Percentiles rank a stretch among this genome's conserved stretches.
Evolutionary conservation across 2,888 invertebrate genomes (phyloP).

Genomic region (Aplocera efformata): DNA sequence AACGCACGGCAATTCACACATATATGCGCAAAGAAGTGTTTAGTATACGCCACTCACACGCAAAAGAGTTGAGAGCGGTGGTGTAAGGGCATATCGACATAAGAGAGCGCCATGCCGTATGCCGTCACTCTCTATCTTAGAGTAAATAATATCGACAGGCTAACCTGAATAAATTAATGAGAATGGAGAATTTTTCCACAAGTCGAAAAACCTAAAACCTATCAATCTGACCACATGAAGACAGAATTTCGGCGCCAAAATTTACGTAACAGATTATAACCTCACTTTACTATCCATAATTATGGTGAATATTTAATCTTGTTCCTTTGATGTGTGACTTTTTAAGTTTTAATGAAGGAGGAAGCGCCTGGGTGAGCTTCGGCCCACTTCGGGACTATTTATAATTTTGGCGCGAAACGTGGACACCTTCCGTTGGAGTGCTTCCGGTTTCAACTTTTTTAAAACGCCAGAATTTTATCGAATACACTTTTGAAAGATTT

Average conservation of each 20-base stretch:
- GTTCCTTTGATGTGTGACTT: slow-evolving; percentile 38
- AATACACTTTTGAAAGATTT: too few species aligned
- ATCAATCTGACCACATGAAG: slow-evolving; percentile 12
- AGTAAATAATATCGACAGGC: too few species aligned
- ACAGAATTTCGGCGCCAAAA: slow-evolving; percentile 24
- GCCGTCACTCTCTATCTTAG: too few species aligned
- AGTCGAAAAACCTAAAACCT: too few species aligned
- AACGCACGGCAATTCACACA: too few species aligned
- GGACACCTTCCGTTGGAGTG: slow-evolving; percentile 41
- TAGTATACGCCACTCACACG: too few species aligned
- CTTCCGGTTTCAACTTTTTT: slow-evolving; percentile 11
- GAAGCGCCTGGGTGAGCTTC: slow-evolving; percentile 37
- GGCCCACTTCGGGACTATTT: slow-evolving; percentile 35
- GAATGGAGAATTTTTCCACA: too few species aligned
- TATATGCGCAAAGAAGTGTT: too few species aligned
- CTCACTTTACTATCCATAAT: slow-evolving; percentile 49
- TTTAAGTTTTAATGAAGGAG: slow-evolving; percentile 57
- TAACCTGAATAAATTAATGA: too few species aligned
- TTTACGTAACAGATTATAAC: slow-evolving; percentile 34
- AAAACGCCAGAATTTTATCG: slow-evolving; percentile 35
- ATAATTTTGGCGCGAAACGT: slow-evolving; percentile 45
- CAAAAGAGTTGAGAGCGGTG: too few species aligned
- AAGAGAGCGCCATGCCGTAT: too few species aligned
- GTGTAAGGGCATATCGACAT: too few species aligned
- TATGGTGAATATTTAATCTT: slow-evolving; percentile 57